Base-by-base conservation (phyloP, 2,888 invertebrate species). In the Seira musarum region DNA sequence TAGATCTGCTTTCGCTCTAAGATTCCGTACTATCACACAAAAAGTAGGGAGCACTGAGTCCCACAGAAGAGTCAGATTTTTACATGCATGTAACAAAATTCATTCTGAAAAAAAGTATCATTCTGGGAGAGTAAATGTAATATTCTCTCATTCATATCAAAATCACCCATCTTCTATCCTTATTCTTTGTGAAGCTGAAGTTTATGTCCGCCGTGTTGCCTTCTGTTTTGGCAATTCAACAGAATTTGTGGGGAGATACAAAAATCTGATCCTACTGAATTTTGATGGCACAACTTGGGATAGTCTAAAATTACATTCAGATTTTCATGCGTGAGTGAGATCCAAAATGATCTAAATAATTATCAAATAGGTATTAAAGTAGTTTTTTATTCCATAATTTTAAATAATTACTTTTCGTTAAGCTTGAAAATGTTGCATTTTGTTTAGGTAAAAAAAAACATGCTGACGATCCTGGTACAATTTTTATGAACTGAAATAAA, bases 101-200 rank as follows among this genome's bases (percentile, higher is more conserved):
- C 76, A 76, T 76, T 76, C 76, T 76, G 35, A 76, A 76, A 69
- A 66, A 61, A 30, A 40, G 15, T 10, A 35, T 66, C 46, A 46
- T 13, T 75, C 68, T 49, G 46, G 63, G 53, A 53, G 53, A 30
- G 30, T 53, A 53, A 53, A 53, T 53, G 53, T 13, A 53, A 53
- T 53, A 53, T 61, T 70, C 35, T 70, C 53, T 30, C 40, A 61
- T 35, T 71, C 71, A 72, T 72, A 72, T 72, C 71, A 64, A 46
- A 40, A 72, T 24, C 15, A 72, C 46, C 8, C 63, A 72, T 72
- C 64, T 64, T 21, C 60, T 30, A 1, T 21, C 8, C 63, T 1
- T 15, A 53, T 53, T 30, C 30, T 30, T 53, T 53, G 53, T 13
- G 53, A 53, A 53, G 53, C 53, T 53, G 6, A 30, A 53, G n/a